phyloP scores from a whole-genome alignment of 2,797 vertebrate species.

The Phalanger gymnotis region DNA sequence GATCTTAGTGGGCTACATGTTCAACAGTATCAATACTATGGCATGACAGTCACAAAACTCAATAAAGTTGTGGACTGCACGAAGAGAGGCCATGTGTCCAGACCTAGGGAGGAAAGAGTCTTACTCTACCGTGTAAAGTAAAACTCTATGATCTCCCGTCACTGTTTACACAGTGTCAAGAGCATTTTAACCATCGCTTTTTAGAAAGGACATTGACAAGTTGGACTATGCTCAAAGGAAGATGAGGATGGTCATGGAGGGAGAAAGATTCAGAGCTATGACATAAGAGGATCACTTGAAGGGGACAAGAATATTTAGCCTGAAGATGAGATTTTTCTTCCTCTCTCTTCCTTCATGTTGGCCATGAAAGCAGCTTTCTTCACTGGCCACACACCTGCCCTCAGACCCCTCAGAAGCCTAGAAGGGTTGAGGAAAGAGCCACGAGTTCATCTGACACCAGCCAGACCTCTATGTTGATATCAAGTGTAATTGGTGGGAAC shows the following conservation, averaged over 20 bases:
- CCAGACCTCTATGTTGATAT: background rate
- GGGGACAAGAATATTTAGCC: background rate
- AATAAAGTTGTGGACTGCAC: background rate
- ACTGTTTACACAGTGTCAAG: background rate
- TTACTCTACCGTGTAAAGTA: background rate
- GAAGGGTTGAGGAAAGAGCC: background rate
- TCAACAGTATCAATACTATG: background rate
- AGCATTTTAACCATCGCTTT: background rate
- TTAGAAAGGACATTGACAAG: background rate
- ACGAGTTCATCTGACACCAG: background rate
- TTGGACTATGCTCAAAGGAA: background rate
- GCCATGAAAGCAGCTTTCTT: background rate
- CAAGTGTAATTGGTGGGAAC: background rate
- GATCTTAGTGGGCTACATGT: background rate
- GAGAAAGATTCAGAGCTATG: background rate
- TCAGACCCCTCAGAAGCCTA: background rate
- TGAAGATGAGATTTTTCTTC: background rate
- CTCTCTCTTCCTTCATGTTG: background rate
- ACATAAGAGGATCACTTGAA: background rate
- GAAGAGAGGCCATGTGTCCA: background rate
- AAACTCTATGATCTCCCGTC: background rate
- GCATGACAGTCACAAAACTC: background rate
- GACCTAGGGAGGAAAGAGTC: background rate
- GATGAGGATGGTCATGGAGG: background rate
- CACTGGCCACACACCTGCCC: background rate